phyloP scores from a whole-genome alignment of 1,140 invertebrate genomes.

The Drosophila serrata region DNA sequence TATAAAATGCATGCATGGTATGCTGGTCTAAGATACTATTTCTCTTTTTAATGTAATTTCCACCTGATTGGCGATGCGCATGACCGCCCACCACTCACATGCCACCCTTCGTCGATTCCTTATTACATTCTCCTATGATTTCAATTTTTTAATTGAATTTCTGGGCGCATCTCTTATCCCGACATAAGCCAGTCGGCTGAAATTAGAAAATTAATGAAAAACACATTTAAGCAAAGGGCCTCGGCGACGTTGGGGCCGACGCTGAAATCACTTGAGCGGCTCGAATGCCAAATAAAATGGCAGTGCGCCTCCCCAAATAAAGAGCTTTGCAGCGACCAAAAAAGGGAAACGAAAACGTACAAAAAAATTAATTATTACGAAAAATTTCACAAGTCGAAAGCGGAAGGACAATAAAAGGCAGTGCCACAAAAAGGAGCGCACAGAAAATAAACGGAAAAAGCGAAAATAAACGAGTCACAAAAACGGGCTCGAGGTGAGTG shows the following conservation, averaged over 20 bases:
- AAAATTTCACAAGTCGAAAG: conserved; percentile 75
- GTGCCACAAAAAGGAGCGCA: conserved; percentile 51
- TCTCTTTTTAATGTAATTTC: conserved; percentile 11
- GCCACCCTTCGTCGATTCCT: conserved; percentile 8
- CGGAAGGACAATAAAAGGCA: conserved; percentile 77
- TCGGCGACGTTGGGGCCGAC: conserved; percentile 15
- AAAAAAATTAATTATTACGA: conserved; percentile 82
- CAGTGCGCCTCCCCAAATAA: conserved; percentile 12
- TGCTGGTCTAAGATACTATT: not conserved
- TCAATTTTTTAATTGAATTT: conserved; percentile 63
- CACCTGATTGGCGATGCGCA: conserved; percentile 5
- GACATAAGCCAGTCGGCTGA: conserved; percentile 68
- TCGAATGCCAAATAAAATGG: conserved; percentile 47
- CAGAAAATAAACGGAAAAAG: conserved; percentile 37
- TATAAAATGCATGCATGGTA: no score
- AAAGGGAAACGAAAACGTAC: conserved; percentile 29
- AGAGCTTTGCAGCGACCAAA: conserved; percentile 32
- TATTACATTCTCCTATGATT: conserved; percentile 37
- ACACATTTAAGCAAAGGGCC: conserved; percentile 59
- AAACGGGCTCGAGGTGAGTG: conserved; percentile 52
- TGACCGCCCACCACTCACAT: conserved; percentile 1
- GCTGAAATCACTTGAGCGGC: conserved; percentile 70
- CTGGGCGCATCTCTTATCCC: conserved; percentile 41
- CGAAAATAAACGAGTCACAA: conserved; percentile 59
- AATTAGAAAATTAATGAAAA: conserved; percentile 77